Evolutionary conservation across 1,140 invertebrate genomes (phyloP).

Genomic region (Mercenaria mercenaria): DNA sequence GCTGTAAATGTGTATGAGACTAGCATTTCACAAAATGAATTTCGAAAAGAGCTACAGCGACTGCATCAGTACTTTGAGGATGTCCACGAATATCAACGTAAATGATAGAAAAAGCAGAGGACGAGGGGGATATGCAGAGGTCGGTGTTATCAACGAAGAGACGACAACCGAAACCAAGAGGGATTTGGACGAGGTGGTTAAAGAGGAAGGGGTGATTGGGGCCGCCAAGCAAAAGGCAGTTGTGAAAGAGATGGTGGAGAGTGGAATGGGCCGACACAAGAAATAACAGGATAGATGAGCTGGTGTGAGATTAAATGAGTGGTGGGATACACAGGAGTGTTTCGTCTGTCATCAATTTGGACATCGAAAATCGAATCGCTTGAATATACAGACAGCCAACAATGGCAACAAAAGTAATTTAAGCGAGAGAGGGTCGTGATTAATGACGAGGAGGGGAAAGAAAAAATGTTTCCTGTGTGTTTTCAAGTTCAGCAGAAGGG

Average conservation of each 20-base stretch:
- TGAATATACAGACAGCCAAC: not conserved
- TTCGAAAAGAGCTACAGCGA: not conserved
- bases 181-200: not conserved
- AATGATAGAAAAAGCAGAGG: not conserved
- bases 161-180: not conserved
- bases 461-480: not conserved
- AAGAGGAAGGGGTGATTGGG: not conserved
- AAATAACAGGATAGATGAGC: not conserved
- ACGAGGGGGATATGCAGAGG: not conserved
- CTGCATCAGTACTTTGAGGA: not conserved
- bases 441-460: not conserved
- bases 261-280: not conserved
- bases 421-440: not conserved
- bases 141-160: not conserved
- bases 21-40: constrained; percentile 15
- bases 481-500: not conserved
- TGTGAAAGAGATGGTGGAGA: not conserved
- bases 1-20: not conserved
- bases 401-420: not conserved
- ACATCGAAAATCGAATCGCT: not conserved
- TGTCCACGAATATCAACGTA: not conserved
- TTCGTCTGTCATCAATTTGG: not conserved
- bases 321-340: not conserved
- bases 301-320: not conserved
- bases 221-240: not conserved